Conservation (phyloP, 2,113 vertebrate species). For the Zosterops hypoxanthus region DNA sequence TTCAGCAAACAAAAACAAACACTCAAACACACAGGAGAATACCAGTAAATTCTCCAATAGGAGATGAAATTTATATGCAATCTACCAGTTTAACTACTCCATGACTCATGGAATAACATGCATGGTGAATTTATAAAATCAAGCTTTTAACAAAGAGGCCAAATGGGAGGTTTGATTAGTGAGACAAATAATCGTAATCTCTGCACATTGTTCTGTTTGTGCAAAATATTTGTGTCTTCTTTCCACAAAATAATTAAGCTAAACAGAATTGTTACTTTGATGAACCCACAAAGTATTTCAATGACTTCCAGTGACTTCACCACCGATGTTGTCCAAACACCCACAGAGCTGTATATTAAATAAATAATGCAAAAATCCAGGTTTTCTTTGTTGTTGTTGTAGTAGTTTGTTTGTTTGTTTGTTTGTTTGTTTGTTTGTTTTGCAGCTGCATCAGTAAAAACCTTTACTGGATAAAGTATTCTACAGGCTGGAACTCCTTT, state of each 20-base stretch:
- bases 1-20: not conserved
- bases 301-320: not conserved
- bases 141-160: not conserved
- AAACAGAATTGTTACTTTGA: constrained; percentile 1
- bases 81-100: not conserved
- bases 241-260: not conserved
- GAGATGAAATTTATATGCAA: not conserved
- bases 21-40: not conserved
- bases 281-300: not conserved
- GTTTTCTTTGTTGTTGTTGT: too few species aligned
- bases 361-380: not conserved
- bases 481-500: not conserved
- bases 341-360: not conserved
- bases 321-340: not conserved
- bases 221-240: not conserved
- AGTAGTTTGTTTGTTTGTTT: too few species aligned
- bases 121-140: not conserved
- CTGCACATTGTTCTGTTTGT: not conserved
- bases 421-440: not conserved
- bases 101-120: not conserved
- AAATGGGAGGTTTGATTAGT: constrained; percentile 16
- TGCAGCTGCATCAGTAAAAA: not conserved
- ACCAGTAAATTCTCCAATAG: not conserved
- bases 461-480: not conserved
- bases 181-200: not conserved